Conservation (phyloP, 2,113 vertebrate genomes). For the Hemiscyllium ocellatum region DNA sequence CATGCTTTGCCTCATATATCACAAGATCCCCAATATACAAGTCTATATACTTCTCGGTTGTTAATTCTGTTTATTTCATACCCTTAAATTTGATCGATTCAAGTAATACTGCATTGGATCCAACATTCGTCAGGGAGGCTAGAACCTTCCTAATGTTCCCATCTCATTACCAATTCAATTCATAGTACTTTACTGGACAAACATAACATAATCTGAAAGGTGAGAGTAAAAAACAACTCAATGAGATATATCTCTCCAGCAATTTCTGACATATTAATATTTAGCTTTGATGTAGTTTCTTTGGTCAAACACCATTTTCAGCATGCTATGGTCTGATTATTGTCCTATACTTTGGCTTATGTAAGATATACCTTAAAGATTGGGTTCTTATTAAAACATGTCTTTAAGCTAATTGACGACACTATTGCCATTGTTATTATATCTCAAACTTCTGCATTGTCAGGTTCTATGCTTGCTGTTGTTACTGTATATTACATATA, state of each 20-base stretch:
- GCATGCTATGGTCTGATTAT: too few species aligned
- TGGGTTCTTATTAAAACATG: too few species aligned
- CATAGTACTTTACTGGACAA: background rate
- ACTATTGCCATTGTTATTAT: too few species aligned
- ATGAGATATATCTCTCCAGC: background rate
- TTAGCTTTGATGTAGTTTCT: background rate
- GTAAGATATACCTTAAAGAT: too few species aligned
- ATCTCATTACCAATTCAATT: background rate
- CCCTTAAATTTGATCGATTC: background rate
- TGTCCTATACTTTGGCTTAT: too few species aligned
- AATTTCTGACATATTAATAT: background rate
- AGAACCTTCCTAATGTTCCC: background rate
- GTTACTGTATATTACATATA: too few species aligned
- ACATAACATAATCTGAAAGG: background rate
- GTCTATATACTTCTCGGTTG: background rate
- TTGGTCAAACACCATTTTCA: background rate
- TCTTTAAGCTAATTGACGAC: too few species aligned
- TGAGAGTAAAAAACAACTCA: background rate
- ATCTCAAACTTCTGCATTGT: too few species aligned
- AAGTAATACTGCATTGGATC: background rate
- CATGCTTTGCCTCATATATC: too few species aligned
- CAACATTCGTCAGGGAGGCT: background rate
- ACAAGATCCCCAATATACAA: too few species aligned
- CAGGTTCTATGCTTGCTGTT: too few species aligned
- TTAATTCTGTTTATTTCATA: background rate